A percentile compares a stretch with the other conserved stretches of the same genome.
Conservation (phyloP, 2,797 vertebrate species). For the Liparis tanakae region DNA sequence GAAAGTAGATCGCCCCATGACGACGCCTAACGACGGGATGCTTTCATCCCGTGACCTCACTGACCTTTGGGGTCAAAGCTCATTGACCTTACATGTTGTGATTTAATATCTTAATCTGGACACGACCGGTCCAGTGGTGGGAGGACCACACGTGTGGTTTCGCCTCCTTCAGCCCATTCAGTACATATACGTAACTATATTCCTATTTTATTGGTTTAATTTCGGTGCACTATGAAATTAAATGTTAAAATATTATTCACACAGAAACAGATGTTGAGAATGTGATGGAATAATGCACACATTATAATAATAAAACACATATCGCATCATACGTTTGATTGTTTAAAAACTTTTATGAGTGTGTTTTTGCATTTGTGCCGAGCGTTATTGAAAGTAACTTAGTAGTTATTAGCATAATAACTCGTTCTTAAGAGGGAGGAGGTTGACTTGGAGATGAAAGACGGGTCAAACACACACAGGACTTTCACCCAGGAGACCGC, state of each 20-base stretch:
- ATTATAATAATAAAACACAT: no score
- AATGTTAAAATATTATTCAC: background rate
- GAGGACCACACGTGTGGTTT: conserved; percentile 30
- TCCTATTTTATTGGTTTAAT: conserved; percentile 15
- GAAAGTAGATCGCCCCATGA: conserved; percentile 42
- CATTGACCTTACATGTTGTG: background rate
- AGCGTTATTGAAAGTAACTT: background rate
- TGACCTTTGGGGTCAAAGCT: background rate
- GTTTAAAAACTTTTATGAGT: background rate
- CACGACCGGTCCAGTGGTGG: conserved; percentile 20
- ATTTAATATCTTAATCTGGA: conserved; percentile 13
- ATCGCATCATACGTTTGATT: background rate
- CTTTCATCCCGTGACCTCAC: conserved; percentile 20
- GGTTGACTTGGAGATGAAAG: background rate
- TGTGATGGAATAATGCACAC: background rate
- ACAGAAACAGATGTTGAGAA: background rate
- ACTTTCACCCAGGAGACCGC: background rate
- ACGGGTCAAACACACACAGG: background rate
- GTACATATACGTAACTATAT: conserved; percentile 9
- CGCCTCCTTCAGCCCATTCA: conserved; percentile 18
- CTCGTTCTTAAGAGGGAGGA: background rate
- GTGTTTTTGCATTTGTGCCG: background rate
- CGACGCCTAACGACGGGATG: conserved; percentile 6
- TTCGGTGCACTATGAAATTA: conserved; percentile 21
- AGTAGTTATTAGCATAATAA: background rate